Evolutionary conservation across 2,113 vertebrate species (phyloP), one percentile per base, ranked within the genome.

Genomic region (Platichthys stellatus): DNA sequence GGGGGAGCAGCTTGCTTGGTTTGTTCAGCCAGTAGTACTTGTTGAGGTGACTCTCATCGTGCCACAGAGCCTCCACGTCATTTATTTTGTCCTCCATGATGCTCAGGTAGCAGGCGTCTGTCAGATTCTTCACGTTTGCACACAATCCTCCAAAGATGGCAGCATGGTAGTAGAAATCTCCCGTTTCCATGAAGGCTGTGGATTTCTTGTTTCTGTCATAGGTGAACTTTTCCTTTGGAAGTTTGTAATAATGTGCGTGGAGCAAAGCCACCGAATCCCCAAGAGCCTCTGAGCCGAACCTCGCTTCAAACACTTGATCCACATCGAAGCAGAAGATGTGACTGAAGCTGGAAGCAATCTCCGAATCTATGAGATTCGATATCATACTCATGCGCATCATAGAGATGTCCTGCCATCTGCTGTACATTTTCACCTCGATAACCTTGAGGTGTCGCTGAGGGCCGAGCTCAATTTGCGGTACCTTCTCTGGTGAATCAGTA

Each of bases 11-110:
- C 74, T 87, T 94, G 72, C 85, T 74, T n/a, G 94, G 94, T 59
- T 94, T 94, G 40, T 90, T 35, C 17, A 93, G 43, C 90, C 90
- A 93, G 21, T 94, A 90, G 90, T 90, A 94, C 74, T 93, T 95
- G 83, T 94, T 95, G 5, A 95, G 92, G 69, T 96, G 94, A 76
- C 95, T 95, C 78, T 96, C 93, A 15, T 95, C 94, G 0, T 95
- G 95, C 95, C 95, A 95, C 24, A 76, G 72, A 2, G 94, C 95
- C 84, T 95, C 94, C 23, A 95, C 64, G 2, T 83, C 38, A 0
- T 87, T 90, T 23, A 17, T 1, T 28, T 89, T 92, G 87, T 95
- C 95, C 83, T 40, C 64, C 79, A 63, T 63, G 78, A 90, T 90
- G 35, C 17, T 74, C 14, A 2, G 35, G 26, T 82, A 83, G 69